Evolutionary conservation across 2,888 invertebrate species (phyloP), one percentile per base, ranked within the genome.

Genomic region (Parthenolecanium corni): DNA sequence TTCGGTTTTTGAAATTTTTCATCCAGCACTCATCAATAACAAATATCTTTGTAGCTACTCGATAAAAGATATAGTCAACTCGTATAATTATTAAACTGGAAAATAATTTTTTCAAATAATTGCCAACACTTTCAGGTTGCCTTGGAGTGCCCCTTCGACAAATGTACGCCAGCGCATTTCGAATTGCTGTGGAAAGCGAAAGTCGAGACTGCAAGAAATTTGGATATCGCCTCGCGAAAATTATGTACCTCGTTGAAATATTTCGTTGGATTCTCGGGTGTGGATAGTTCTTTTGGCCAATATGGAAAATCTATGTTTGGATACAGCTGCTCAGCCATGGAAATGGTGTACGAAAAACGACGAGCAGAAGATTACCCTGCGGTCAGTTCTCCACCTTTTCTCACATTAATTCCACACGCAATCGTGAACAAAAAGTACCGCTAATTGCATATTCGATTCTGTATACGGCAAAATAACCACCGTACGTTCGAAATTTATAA

Each of bases 161-260:
- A 53, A 11, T 31, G 58, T 38, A 62, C 40, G 18, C 52, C 38
- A 56, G 64, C 36, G 12, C 64, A 66, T 21, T 66, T 66, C 16
- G 21, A 24, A 3, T 5, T 52, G 1, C 25, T 56, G n/a, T 61
- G 61, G 61, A 65, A 63, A 18, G 11, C 11, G 11, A 64, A 65
- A 11, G 58, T 64, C 4, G 64, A 65, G 3, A 44, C 18, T 1
- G 62, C 62, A 3, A 58, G 58, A 2, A 61, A 66, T 56, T 61
- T 65, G 20, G 65, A 66, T 44, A 49, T 49, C 6, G 38, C 65
- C n/a, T 65, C 64, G 2, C 63, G 61, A 11, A 65, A 57, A 52
- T 23, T 64, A n/a, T 47, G 64, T 18, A 58, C 65, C 4, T 21
- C 47, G 6, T 40, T 66, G 42, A 54, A 66, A 23, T 57, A 64